phyloP scores from a whole-genome alignment of 2,113 vertebrate species.

The Excalfactoria chinensis region DNA sequence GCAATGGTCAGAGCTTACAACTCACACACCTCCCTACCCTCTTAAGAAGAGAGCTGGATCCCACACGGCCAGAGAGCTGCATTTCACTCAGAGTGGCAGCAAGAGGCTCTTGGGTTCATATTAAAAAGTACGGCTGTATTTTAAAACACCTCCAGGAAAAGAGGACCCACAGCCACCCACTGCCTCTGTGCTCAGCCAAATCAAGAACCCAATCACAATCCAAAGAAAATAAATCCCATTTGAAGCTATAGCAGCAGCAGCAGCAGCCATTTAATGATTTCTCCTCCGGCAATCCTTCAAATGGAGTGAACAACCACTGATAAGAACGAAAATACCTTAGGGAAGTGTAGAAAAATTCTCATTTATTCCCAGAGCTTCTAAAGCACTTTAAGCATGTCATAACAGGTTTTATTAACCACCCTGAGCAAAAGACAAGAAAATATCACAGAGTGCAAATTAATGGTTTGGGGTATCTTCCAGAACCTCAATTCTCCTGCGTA shows the following conservation, averaged over 20 bases:
- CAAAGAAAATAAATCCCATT: conserved; percentile 62
- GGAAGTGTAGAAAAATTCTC: conserved; percentile 52
- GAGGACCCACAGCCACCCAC: not conserved
- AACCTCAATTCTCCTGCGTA: not conserved
- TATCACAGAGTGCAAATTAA: conserved; percentile 56
- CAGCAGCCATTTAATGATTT: conserved; percentile 34
- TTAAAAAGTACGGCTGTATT: not conserved
- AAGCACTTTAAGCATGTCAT: conserved; percentile 63
- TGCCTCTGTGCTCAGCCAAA: conserved; percentile 9
- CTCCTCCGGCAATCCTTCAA: conserved; percentile 54
- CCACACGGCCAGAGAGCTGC: not conserved
- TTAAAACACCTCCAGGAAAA: conserved; percentile 21
- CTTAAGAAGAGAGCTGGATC: not conserved
- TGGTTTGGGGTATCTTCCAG: conserved; percentile 32
- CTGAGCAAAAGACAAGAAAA: conserved; percentile 55
- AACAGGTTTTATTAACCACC: conserved; percentile 63
- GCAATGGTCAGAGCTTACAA: rapidly evolving
- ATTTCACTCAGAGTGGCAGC: not conserved
- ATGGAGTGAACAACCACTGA: conserved; percentile 60
- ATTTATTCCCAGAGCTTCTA: conserved; percentile 69
- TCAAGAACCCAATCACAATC: conserved; percentile 52
- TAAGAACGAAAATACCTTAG: conserved; percentile 51
- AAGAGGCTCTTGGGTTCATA: not conserved
- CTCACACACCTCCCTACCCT: not conserved
- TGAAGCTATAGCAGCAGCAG: conserved; percentile 41